These are phyloP conservation scores for Argynnis bischoffii DNA, from an alignment of 2,888 invertebrate genomes.

Conservation along the genomic window DNA sequence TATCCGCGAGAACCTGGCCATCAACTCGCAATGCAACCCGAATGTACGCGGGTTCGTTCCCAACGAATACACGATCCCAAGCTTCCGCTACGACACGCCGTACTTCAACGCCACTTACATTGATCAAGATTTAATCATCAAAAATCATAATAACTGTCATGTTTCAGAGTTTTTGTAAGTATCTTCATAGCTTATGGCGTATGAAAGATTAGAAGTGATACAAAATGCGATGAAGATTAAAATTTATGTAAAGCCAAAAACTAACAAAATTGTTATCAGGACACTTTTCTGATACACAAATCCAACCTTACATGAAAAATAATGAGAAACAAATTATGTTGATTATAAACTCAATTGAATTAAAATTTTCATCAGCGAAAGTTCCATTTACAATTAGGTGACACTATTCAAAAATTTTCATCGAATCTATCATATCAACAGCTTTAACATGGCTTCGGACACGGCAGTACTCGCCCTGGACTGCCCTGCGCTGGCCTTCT, in stretches of 20 bases:
- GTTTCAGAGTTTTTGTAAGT: slow-evolving; percentile 69
- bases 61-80: slow-evolving; percentile 42
- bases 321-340: too few species aligned
- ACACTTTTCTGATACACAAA: too few species aligned
- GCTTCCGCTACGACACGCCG: slow-evolving; percentile 55
- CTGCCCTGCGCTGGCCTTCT: slow-evolving; percentile 55
- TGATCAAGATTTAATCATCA: slow-evolving; percentile 53
- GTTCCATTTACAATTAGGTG: too few species aligned
- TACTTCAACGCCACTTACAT: slow-evolving; percentile 63
- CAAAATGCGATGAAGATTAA: background rate
- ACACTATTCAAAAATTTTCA: too few species aligned
- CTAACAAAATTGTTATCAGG: too few species aligned
- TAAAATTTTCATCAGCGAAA: too few species aligned
- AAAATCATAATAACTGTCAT: slow-evolving; percentile 57
- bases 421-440: slow-evolving; percentile 32
- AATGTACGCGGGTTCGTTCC: slow-evolving; percentile 48
- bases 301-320: too few species aligned
- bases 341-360: too few species aligned
- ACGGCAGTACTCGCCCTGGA: slow-evolving; percentile 53
- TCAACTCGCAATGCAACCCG: slow-evolving; percentile 56
- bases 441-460: slow-evolving; percentile 50
- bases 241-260: too few species aligned
- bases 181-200: slow-evolving; percentile 10
- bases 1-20: slow-evolving; percentile 53
- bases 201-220: too few species aligned